Conservation (phyloP, 2,113 vertebrate species). For the Oenanthe oenanthe region DNA sequence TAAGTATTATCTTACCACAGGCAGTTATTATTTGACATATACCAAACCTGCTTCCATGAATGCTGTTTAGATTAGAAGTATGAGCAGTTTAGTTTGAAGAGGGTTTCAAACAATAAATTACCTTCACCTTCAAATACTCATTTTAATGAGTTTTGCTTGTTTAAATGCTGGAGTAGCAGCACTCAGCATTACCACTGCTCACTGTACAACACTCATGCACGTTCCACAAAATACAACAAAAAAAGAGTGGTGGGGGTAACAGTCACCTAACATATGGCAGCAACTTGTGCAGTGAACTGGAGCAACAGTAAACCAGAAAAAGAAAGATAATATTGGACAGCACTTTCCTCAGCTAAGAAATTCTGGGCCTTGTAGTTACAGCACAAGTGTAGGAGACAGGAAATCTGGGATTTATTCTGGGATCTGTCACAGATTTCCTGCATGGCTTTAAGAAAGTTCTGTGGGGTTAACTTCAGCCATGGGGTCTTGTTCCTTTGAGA, state of each 20-base stretch:
- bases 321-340: neutral
- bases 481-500: neutral
- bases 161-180: neutral
- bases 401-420: slow-evolving; percentile 67
- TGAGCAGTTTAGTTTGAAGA: neutral
- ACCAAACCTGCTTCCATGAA: neutral
- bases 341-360: neutral
- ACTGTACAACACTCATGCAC: neutral
- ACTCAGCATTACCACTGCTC: neutral
- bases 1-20: neutral
- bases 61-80: neutral
- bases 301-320: neutral
- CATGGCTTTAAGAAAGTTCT: slow-evolving; percentile 42
- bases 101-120: neutral
- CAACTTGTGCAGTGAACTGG: neutral
- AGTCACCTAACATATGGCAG: neutral
- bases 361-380: neutral
- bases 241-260: neutral
- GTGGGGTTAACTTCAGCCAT: slow-evolving; percentile 19
- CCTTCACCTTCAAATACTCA: neutral
- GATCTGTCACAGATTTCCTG: slow-evolving; percentile 64
- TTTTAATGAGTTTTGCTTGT: neutral
- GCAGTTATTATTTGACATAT: neutral
- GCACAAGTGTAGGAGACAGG: slow-evolving; percentile 32
- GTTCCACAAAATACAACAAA: neutral